Evolutionary conservation across 2,113 vertebrate species (phyloP).

Genomic region (Nerophis ophidion): DNA sequence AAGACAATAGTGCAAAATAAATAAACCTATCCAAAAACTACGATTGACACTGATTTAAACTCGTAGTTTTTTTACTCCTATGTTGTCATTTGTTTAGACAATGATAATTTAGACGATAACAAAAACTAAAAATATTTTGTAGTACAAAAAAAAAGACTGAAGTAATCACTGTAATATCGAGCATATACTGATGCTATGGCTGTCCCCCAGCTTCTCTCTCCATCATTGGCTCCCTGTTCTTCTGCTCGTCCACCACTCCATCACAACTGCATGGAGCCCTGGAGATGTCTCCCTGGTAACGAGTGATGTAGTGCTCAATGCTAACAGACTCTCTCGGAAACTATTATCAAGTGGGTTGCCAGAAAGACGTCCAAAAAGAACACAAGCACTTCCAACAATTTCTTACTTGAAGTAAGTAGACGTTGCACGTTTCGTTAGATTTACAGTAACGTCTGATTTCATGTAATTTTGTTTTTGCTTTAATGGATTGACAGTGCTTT

Average conservation of each 20-base stretch:
- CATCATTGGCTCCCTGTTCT: constrained; percentile 46
- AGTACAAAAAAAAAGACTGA: not conserved
- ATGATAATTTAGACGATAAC: no score
- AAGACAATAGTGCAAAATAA: no score
- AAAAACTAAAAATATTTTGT: not conserved
- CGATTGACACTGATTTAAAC: no score
- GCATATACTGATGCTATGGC: not conserved
- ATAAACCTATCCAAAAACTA: no score
- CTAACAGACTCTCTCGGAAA: constrained; percentile 64
- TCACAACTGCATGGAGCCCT: constrained; percentile 55
- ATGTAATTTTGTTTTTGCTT: constrained; percentile 51
- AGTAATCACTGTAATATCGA: no score
- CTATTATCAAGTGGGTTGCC: constrained; percentile 57
- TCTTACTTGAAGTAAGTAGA: constrained; percentile 26
- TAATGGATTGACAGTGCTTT: constrained; percentile 51
- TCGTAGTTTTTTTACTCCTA: no score
- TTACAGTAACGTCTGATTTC: constrained; percentile 44
- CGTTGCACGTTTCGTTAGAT: constrained; percentile 30
- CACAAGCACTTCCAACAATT: constrained; percentile 24
- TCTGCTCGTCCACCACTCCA: constrained; percentile 54
- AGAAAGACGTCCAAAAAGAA: constrained; percentile 34
- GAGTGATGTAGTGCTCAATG: constrained; percentile 65
- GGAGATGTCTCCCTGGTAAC: constrained; percentile 60
- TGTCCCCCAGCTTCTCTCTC: constrained; percentile 46
- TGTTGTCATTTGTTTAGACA: no score